Evolutionary conservation across 2,797 vertebrate species (phyloP), one percentile per base, ranked within the genome.

Genomic region (Sardinella longiceps): DNA sequence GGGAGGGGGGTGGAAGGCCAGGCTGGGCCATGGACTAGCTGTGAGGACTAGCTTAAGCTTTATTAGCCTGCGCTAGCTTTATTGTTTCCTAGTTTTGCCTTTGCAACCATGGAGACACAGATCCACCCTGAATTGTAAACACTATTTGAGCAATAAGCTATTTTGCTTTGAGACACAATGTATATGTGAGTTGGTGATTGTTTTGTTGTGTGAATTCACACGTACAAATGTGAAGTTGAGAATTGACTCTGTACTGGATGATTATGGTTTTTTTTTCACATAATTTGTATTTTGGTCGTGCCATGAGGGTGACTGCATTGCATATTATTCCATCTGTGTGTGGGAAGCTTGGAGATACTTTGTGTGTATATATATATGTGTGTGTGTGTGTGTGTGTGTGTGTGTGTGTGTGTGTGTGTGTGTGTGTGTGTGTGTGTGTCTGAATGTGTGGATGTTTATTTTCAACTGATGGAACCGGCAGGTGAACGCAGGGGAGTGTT

Each of bases 1-100:
- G 80, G 82, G 82, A 83, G 82, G 39, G 80, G 87, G 86, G 74
- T 66, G 80, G 82, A 83, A 83, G 82, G 83, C 60, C 84, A 82
- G 23, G 48, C 85, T 5, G n/a, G n/a, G n/a, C n/a, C n/a, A n/a
- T n/a, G n/a, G n/a, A 66, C 46, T 50, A n/a, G 45, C 80, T 70
- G 80, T 20, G 11, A 39, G 70, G 37, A n/a, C n/a, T n/a, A n/a
- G n/a, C n/a, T n/a, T n/a, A n/a, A n/a, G n/a, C n/a, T n/a, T n/a
- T n/a, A n/a, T n/a, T n/a, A n/a, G 43, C 50, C 70, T 43, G 33
- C 2, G 5, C 70, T 77, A 20, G 20, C 70, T 77, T 23, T 77
- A 37, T 77, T 70, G 66, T 15, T 15, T 18, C 12, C n/a, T n/a
- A 33, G 51, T 18, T 53, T 23, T 20, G 23, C n/a, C 25, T 5